phyloP scores from a whole-genome alignment of 2,888 invertebrate species.

The Mechanitis messenoides region DNA sequence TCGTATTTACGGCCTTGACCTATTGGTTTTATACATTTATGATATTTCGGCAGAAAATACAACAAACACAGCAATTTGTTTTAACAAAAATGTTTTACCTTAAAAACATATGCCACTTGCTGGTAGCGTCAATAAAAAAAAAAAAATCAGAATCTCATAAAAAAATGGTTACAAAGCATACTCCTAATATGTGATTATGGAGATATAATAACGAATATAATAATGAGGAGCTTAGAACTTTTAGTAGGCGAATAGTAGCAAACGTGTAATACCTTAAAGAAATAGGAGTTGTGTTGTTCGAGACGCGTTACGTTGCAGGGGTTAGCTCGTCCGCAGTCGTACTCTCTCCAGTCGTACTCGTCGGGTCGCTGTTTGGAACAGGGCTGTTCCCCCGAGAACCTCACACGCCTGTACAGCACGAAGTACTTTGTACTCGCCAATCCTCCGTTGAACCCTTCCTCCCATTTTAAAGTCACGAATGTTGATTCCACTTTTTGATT shows the following conservation, averaged over 20 bases:
- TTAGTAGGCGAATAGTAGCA: neutral
- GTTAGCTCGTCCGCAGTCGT: conserved; percentile 89
- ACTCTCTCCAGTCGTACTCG: conserved; percentile 85
- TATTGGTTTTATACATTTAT: conserved; percentile 37
- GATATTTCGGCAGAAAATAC: neutral
- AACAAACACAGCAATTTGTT: neutral
- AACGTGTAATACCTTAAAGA: conserved; percentile 82
- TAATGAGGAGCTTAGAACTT: too few species aligned
- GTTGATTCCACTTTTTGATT: conserved; percentile 86
- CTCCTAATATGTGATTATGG: too few species aligned
- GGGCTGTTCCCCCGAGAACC: conserved; percentile 56
- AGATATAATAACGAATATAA: too few species aligned
- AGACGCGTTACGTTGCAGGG: conserved; percentile 92
- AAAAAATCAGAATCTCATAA: conserved; percentile 11
- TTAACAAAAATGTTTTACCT: conserved; percentile 55
- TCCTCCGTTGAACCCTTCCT: conserved; percentile 94
- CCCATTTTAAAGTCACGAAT: conserved; percentile 89
- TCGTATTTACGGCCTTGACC: conserved; percentile 91
- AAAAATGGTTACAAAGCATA: neutral
- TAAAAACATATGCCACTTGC: conserved; percentile 72
- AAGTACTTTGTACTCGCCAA: conserved; percentile 90
- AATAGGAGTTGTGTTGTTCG: conserved; percentile 90
- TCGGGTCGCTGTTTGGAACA: conserved; percentile 54
- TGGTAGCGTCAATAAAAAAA: conserved; percentile 69
- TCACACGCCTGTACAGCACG: conserved; percentile 86